Base-by-base conservation (phyloP, 1,140 invertebrate genomes). In the Diachasma alloeum region DNA sequence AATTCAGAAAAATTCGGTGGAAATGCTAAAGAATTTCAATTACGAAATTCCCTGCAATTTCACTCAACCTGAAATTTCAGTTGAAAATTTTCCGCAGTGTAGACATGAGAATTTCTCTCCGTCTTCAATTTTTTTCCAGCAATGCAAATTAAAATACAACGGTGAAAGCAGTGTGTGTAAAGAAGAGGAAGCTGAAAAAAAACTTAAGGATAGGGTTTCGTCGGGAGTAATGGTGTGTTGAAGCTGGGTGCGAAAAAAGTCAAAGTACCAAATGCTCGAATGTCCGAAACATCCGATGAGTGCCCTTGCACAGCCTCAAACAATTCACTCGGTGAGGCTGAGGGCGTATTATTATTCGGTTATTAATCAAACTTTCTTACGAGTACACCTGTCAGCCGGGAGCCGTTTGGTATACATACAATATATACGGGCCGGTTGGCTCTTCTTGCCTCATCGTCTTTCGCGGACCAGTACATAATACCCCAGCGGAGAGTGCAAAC, bases 281-380 rank as follows among this genome's bases (percentile, higher is more conserved):
- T 39, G 17, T 17, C 72, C 15, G 74, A 76, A 71, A 74, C 63
- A 80, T 2, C 4, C 1, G 4, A 42, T 11, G 39, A 76, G 48
- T 68, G 19, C 22, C 19, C 59, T 26, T 26, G 22, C 19, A 31
- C 59, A 6, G 17, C n/a, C n/a, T n/a, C n/a, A 9, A 53, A 53
- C 48, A 17, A 53, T 53, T 53, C 48, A 53, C 48, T 53, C n/a
- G 48, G 1, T 31, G 39, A 42, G 39, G 39, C 59, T 26, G 11
- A 75, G 74, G 79, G 72, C 71, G 75, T 83, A 78, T 84, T 86
- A 85, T 86, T 86, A 85, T 83, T 83, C 80, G 78, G 83, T 85
- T 85, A 86, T 86, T 83, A 85, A 86, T 86, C 84, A 86, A 84
- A 79, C 76, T 81, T 85, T 83, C 82, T 83, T 85, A 76, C 79